Conservation (phyloP, 2,113 vertebrate genomes). For the Dicaeum eximium region DNA sequence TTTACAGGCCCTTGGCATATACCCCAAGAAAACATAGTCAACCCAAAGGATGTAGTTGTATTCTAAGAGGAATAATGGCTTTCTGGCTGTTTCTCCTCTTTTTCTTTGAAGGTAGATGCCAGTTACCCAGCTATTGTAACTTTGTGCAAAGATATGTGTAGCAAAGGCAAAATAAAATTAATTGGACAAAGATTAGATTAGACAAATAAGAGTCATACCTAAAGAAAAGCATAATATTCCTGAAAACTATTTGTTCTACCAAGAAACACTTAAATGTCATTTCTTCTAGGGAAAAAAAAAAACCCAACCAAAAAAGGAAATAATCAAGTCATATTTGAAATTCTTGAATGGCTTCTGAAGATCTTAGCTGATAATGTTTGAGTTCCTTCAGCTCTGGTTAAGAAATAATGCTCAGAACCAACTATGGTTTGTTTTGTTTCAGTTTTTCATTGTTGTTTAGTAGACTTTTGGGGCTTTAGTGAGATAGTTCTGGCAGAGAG, state of each 20-base stretch:
- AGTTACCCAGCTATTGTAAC: neutral
- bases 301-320: neutral
- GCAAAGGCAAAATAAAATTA: neutral
- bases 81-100: neutral
- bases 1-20: neutral
- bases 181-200: neutral
- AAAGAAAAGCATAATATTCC: neutral
- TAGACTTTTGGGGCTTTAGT: neutral
- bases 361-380: neutral
- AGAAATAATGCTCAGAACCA: neutral
- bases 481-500: neutral
- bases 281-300: neutral
- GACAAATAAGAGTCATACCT: neutral
- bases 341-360: neutral
- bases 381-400: neutral
- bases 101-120: neutral
- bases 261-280: neutral
- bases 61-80: neutral
- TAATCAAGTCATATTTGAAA: neutral
- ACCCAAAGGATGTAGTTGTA: neutral
- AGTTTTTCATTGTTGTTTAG: neutral
- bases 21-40: neutral
- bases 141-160: neutral
- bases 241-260: neutral
- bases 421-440: neutral